These are phyloP conservation scores for Xenopus petersii DNA, from an alignment of 2,797 vertebrate species.

Conservation along the genomic window DNA sequence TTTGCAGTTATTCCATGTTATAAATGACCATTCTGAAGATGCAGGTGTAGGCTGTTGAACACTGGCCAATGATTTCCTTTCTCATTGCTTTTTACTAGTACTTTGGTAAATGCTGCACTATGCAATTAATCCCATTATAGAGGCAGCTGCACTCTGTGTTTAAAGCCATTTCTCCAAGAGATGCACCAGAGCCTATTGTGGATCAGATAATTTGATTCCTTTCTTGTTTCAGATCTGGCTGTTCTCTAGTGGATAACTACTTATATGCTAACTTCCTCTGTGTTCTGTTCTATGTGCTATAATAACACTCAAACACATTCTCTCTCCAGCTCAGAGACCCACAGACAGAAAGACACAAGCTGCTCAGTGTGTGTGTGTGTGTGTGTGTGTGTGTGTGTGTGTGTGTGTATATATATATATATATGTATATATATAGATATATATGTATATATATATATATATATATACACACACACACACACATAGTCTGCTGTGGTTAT, in stretches of 20 bases:
- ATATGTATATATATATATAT: too few species aligned
- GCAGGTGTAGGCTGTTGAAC: constrained; percentile 92
- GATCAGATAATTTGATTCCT: constrained; percentile 66
- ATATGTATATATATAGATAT: too few species aligned
- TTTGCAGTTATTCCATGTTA: constrained; percentile 97
- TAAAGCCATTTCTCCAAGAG: constrained; percentile 44
- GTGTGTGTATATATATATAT: too few species aligned
- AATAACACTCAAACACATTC: too few species aligned
- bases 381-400: too few species aligned
- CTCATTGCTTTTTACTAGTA: constrained; percentile 84
- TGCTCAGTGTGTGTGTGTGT: too few species aligned
- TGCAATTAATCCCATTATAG: constrained; percentile 96
- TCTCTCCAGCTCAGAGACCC: too few species aligned
- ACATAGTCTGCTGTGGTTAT: too few species aligned
- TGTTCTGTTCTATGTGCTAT: background rate
- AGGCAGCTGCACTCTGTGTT: constrained; percentile 84
- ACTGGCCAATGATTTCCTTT: constrained; percentile 77
- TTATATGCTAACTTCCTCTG: constrained; percentile 7
- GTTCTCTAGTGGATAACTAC: constrained; percentile 31
- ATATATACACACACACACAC: too few species aligned
- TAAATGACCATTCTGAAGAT: constrained; percentile 93
- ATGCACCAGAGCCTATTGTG: constrained; percentile 60
- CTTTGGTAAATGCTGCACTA: constrained; percentile 89
- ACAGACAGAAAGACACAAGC: too few species aligned
- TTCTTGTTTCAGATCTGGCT: constrained; percentile 36